These are phyloP conservation scores for Onthophagus taurus DNA, from an alignment of 1,140 invertebrate species.

Conservation along the genomic window DNA sequence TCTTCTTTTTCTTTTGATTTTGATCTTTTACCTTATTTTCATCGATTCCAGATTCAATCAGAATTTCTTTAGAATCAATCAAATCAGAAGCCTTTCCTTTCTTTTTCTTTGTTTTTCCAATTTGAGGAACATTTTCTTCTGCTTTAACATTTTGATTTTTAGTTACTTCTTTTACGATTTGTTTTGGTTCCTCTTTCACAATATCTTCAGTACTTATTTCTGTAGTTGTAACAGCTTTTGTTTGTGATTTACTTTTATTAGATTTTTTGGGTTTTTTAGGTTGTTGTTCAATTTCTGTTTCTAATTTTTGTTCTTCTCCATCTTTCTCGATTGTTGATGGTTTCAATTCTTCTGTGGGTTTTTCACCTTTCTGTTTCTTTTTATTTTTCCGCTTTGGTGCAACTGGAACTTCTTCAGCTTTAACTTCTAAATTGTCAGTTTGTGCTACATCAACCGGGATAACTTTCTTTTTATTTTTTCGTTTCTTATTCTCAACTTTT, in stretches of 20 bases:
- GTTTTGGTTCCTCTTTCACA: neutral
- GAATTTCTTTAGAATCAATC: too few species aligned
- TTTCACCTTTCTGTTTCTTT: conserved; percentile 1
- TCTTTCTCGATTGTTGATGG: neutral
- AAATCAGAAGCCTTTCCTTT: conserved; percentile 4
- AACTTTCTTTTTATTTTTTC: too few species aligned
- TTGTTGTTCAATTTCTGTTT: neutral
- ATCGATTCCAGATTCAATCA: too few species aligned
- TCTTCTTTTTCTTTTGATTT: conserved; percentile 11
- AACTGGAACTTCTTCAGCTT: neutral
- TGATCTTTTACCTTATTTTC: neutral
- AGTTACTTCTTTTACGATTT: too few species aligned
- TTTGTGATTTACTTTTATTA: neutral
- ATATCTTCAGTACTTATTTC: too few species aligned
- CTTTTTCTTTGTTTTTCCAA: neutral
- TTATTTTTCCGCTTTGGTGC: conserved; percentile 12
- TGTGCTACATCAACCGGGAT: neutral
- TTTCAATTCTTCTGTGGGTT: neutral
- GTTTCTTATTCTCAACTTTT: too few species aligned
- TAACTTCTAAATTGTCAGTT: conserved; percentile 4
- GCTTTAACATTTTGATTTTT: too few species aligned
- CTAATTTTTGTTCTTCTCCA: neutral
- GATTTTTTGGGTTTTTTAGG: neutral
- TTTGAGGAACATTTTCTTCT: too few species aligned
- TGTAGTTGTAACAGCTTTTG: neutral